Conservation (phyloP, 2,888 invertebrate species). For the Caenorhabditis sp. region DNA sequence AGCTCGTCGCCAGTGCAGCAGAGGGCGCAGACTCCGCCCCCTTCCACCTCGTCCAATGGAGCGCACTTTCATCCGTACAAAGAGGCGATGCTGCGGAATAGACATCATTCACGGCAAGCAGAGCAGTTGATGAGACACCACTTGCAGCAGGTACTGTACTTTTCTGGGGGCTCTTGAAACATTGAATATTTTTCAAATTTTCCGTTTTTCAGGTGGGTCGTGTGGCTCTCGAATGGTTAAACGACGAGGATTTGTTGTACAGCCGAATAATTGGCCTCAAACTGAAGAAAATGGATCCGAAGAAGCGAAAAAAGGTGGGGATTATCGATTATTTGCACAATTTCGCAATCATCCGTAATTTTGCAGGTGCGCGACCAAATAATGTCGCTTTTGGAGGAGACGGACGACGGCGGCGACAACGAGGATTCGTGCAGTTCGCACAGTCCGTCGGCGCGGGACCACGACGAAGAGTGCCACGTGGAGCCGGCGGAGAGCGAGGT, state of each 20-base stretch:
- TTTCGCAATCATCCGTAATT: too few relatives aligned
- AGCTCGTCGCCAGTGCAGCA: background rate
- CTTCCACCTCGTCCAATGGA: background rate
- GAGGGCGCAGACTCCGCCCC: constrained; percentile 17
- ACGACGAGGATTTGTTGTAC: constrained; percentile 75
- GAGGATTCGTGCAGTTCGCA: constrained; percentile 56
- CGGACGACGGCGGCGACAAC: constrained; percentile 57
- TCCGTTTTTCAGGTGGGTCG: constrained; percentile 46
- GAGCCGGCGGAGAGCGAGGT: constrained; percentile 34
- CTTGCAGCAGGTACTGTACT: constrained; percentile 30
- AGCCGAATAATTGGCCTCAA: constrained; percentile 71
- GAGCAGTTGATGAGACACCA: constrained; percentile 46
- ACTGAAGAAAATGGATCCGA: constrained; percentile 70
- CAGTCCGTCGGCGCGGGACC: constrained; percentile 31
- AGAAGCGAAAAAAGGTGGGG: constrained; percentile 70
- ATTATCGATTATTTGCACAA: background rate
- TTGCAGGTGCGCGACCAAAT: constrained; percentile 70
- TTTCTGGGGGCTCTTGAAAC: background rate
- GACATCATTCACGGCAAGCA: constrained; percentile 24
- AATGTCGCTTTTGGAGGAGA: constrained; percentile 68
- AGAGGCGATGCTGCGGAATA: constrained; percentile 14
- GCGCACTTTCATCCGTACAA: constrained; percentile 45
- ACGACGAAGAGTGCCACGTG: constrained; percentile 38
- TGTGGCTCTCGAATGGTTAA: constrained; percentile 66
- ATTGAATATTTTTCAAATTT: background rate